Evolutionary conservation across 2,113 vertebrate species (phyloP).

Genomic region (Pachyramphus minor): DNA sequence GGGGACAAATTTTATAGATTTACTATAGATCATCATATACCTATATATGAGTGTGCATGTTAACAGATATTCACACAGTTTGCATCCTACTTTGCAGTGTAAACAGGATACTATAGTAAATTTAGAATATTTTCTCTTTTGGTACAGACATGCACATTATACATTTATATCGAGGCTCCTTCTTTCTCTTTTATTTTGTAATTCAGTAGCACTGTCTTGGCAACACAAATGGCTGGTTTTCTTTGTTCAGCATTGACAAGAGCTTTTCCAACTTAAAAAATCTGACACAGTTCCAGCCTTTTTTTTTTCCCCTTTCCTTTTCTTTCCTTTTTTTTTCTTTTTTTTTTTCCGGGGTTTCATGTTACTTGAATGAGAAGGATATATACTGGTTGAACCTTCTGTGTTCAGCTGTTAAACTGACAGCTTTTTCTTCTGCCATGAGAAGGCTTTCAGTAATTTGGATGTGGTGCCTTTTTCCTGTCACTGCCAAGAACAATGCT

Average conservation of each 20-base stretch:
- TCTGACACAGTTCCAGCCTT: conserved; percentile 39
- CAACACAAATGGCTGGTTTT: conserved; percentile 38
- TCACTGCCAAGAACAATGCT: conserved; percentile 34
- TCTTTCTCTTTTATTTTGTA: not conserved
- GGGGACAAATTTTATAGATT: not conserved
- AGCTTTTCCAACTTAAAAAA: conserved; percentile 62
- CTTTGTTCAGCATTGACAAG: conserved; percentile 57
- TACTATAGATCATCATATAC: not conserved
- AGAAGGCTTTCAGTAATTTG: conserved; percentile 62
- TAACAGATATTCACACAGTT: not conserved
- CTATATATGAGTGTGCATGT: not conserved
- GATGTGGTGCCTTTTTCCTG: conserved; percentile 32
- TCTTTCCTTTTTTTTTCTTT: not conserved
- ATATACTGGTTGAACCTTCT: conserved; percentile 57
- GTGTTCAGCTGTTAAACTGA: conserved; percentile 67
- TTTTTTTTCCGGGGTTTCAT: conserved; percentile 47
- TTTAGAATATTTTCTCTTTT: not conserved
- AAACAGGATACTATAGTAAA: not conserved
- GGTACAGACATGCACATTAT: not conserved
- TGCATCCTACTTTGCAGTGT: not conserved
- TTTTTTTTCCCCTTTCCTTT: not conserved
- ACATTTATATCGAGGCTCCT: not conserved
- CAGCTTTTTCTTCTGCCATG: conserved; percentile 67
- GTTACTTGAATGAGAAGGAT: conserved; percentile 66
- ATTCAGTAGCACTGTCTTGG: conserved; percentile 56